Percentiles rank a stretch among this genome's conserved stretches.
These are phyloP conservation scores for Zaprionus gabonicus DNA, from an alignment of 1,140 invertebrate genomes.

Conservation along the genomic window DNA sequence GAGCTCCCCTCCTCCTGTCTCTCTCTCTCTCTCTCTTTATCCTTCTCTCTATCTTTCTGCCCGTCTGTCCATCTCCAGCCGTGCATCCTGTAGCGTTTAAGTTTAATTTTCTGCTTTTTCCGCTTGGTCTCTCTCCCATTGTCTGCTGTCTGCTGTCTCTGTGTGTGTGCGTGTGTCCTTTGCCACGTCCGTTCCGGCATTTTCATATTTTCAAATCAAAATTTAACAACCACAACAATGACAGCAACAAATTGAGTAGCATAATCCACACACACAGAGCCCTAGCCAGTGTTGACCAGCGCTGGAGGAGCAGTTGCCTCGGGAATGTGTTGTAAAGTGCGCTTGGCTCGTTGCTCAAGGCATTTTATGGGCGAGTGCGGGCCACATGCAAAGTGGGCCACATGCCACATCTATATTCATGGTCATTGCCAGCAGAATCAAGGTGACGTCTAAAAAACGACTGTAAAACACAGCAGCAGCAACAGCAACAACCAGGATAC, in stretches of 20 bases:
- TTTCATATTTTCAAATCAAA: slow-evolving; percentile 70
- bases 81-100: slow-evolving; percentile 84
- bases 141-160: slow-evolving; percentile 53
- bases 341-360: slow-evolving; percentile 54
- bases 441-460: slow-evolving; percentile 67
- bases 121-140: slow-evolving; percentile 80
- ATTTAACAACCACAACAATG: slow-evolving; percentile 69
- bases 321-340: slow-evolving; percentile 55
- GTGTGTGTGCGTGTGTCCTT: slow-evolving; percentile 44
- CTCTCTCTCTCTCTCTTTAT: background rate
- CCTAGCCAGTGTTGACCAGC: slow-evolving; percentile 30
- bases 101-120: slow-evolving; percentile 84
- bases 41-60: background rate
- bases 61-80: slow-evolving; percentile 52
- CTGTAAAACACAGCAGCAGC: slow-evolving; percentile 36
- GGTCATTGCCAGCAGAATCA: slow-evolving; percentile 79
- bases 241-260: slow-evolving; percentile 72
- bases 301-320: background rate
- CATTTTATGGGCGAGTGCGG: slow-evolving; percentile 45
- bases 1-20: background rate
- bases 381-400: slow-evolving; percentile 71
- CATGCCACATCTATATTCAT: slow-evolving; percentile 65
- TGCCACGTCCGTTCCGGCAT: slow-evolving; percentile 47
- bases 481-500: slow-evolving; percentile 42
- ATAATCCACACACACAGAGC: slow-evolving; percentile 26